These are phyloP conservation scores for Heliopora coerulea DNA, from an alignment of 92 coral and sea anemone genomes.

Conservation along the genomic window DNA sequence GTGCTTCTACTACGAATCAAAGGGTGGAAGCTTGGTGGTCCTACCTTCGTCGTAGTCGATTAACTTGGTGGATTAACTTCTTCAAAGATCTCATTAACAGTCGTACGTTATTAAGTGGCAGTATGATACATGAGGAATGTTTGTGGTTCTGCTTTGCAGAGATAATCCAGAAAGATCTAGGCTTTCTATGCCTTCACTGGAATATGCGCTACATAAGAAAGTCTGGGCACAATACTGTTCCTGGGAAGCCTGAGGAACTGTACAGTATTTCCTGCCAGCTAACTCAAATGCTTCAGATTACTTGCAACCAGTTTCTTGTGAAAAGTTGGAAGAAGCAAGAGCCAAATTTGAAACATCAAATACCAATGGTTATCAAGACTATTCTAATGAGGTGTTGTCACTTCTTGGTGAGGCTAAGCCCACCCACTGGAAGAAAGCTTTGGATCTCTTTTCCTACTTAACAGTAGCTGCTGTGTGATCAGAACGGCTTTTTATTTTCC, in stretches of 20 bases:
- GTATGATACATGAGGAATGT: slow-evolving; percentile 6
- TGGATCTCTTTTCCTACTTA: slow-evolving; percentile 28
- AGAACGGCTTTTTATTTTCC: not conserved
- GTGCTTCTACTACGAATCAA: not conserved
- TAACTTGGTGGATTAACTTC: slow-evolving; percentile 7
- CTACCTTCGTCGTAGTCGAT: not conserved
- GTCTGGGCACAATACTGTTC: slow-evolving; percentile 3
- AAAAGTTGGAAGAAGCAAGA: slow-evolving; percentile 4
- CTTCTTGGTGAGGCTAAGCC: slow-evolving; percentile 37
- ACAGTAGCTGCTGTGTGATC: slow-evolving; percentile 24
- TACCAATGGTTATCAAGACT: slow-evolving; percentile 37
- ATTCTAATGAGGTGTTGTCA: slow-evolving; percentile 38
- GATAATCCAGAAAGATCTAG: not conserved
- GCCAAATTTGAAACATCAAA: not conserved
- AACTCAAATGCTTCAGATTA: not conserved
- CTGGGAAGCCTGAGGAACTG: not conserved
- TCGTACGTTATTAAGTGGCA: not conserved
- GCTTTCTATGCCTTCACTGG: not conserved
- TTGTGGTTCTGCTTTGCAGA: slow-evolving; percentile 1
- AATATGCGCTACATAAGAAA: not conserved
- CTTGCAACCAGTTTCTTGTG: not conserved
- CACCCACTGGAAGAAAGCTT: slow-evolving; percentile 45
- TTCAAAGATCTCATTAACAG: not conserved
- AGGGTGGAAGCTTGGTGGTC: slow-evolving; percentile 13
- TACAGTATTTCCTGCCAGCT: slow-evolving; percentile 50